These are phyloP conservation scores for Pandion haliaetus DNA, from an alignment of 2,113 vertebrate species.

Conservation along the genomic window DNA sequence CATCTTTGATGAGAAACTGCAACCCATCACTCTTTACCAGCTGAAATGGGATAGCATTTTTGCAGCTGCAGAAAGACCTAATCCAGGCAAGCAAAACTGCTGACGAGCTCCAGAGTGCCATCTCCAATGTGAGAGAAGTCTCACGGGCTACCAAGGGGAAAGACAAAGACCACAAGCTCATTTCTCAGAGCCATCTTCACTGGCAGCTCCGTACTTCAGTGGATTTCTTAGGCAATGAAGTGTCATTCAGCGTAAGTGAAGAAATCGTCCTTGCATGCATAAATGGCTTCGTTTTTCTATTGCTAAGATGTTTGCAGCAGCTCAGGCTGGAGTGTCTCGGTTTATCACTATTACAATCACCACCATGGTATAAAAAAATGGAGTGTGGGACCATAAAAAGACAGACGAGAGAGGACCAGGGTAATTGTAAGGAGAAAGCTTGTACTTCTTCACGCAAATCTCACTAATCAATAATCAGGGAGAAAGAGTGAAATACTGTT, in stretches of 20 bases:
- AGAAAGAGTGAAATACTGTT: neutral
- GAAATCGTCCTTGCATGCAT: neutral
- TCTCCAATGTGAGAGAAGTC: rapidly evolving
- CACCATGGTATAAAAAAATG: neutral
- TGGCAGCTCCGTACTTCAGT: neutral
- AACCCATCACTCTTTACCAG: neutral
- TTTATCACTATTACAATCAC: neutral
- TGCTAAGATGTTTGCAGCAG: neutral
- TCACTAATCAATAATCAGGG: neutral
- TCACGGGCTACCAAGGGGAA: neutral
- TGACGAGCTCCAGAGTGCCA: neutral
- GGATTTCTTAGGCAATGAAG: neutral
- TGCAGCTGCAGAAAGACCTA: neutral
- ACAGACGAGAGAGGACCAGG: neutral
- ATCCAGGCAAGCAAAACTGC: neutral
- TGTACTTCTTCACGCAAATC: neutral
- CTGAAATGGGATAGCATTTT: neutral
- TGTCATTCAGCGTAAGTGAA: neutral
- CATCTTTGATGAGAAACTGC: neutral
- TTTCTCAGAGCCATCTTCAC: neutral
- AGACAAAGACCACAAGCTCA: neutral
- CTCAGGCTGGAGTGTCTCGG: neutral
- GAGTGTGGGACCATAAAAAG: neutral
- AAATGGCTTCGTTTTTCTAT: neutral
- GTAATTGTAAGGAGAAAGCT: neutral